These are phyloP conservation scores for Microtus ochrogaster DNA, from an alignment of 2,113 vertebrate species.

Conservation along the genomic window DNA sequence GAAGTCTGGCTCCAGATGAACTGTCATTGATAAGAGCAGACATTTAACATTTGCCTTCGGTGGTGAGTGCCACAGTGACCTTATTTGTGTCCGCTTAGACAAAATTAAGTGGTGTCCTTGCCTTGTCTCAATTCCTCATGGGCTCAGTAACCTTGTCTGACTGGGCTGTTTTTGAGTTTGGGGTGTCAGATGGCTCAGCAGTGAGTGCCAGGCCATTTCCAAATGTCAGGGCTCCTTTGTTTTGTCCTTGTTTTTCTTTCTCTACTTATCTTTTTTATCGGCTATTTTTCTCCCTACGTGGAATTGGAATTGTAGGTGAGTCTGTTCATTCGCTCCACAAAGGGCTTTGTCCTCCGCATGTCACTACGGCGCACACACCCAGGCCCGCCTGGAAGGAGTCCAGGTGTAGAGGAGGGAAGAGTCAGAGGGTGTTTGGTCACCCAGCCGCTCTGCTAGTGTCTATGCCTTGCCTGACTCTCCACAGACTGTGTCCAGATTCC, in stretches of 20 bases:
- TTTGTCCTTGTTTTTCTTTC: not conserved
- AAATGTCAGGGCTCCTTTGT: not conserved
- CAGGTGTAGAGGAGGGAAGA: not conserved
- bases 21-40: not conserved
- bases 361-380: not conserved
- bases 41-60: not conserved
- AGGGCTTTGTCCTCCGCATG: not conserved
- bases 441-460: not conserved
- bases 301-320: not conserved
- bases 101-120: slow-evolving; percentile 20
- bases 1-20: not conserved
- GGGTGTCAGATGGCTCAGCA: not conserved
- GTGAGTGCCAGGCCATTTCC: not conserved
- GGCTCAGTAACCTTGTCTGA: not conserved
- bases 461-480: not conserved
- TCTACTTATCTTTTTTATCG: not conserved
- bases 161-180: not conserved
- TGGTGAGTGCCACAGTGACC: not conserved
- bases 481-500: not conserved
- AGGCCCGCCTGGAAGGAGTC: not conserved
- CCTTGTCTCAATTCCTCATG: not conserved
- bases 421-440: not conserved
- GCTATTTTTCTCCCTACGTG: not conserved
- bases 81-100: slow-evolving; percentile 50
- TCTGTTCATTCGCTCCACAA: not conserved